Base-by-base conservation (phyloP, 2,888 invertebrate genomes). In the Zygothrica quintamaculata region DNA sequence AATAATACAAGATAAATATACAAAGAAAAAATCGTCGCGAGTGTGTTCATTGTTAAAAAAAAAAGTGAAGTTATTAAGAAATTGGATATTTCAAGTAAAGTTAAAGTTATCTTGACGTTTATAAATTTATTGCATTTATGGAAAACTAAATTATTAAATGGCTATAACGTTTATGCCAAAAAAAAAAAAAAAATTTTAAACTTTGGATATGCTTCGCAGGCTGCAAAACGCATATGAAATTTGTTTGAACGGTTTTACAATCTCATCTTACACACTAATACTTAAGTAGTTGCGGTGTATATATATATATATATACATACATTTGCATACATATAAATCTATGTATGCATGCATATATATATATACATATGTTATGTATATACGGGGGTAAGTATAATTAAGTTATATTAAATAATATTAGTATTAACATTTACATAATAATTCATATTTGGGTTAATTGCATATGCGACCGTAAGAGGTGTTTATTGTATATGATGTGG, bases 391-490 rank as follows among this genome's bases (percentile, higher is more conserved):
- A 13, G 25, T 44, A 16, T 43, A 22, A 18, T 48, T 52, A 12
- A 29, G 26, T 16, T 40, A 44, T 16, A 26, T 39, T 25, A 37
- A 57, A 36, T 43, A 56, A 73, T 36, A 46, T 58, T 53, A 65
- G 34, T 53, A 65, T 18, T 65, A 65, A 81, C 61, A 81, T 56
- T 61, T 77, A 74, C 74, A n/a, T n/a, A n/a, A n/a, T n/a, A 74
- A 56, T 26, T 65, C 6, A 44, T 9, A 26, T 7, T 5, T 15
- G 13, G 22, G n/a, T n/a, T n/a, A 8, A 9, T 13, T 34, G 36
- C 16, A 40, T 9, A 36, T 31, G 42, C 16, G 16, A 11, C 9
- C 1, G 29, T 29, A n/a, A 29, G 29, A 9, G 4, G 29, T 1
- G 29, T 29, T 9, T 29, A 29, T 22, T 22, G 18, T 22, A n/a